Evolutionary conservation across 2,888 invertebrate genomes (phyloP).

Genomic region (Drosophila greeni): DNA sequence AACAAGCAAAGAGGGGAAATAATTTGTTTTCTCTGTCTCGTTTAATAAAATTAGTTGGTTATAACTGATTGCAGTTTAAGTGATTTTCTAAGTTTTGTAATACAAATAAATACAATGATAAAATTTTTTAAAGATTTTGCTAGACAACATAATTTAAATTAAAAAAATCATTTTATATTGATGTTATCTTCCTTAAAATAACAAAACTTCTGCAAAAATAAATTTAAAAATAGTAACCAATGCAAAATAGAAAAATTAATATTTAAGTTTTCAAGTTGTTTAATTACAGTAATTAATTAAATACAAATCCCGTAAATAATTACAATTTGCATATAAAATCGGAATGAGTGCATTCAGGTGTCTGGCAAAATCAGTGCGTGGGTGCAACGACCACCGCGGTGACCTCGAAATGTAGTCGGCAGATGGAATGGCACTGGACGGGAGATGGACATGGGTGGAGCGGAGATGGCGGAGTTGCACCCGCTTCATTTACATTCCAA

Average conservation of each 20-base stretch:
- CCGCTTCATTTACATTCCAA: slow-evolving; percentile 74
- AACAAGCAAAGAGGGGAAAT: too few relatives aligned
- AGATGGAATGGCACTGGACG: slow-evolving; percentile 21
- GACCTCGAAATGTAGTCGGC: slow-evolving; percentile 59
- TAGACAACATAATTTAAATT: not conserved
- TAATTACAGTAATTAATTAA: not conserved
- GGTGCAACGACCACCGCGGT: slow-evolving; percentile 62
- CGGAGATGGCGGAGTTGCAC: slow-evolving; percentile 43
- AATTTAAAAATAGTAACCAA: not conserved
- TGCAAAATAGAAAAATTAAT: accelerated
- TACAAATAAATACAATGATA: not conserved
- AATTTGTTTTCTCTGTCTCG: too few relatives aligned
- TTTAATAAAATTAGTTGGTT: too few relatives aligned
- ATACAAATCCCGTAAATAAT: slow-evolving; percentile 1
- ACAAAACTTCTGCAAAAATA: too few relatives aligned
- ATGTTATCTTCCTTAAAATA: too few relatives aligned
- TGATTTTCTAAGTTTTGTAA: not conserved
- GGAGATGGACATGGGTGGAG: slow-evolving; percentile 11
- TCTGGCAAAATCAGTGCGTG: slow-evolving; percentile 25
- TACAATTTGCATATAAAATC: slow-evolving; percentile 21
- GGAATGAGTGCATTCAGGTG: slow-evolving; percentile 18
- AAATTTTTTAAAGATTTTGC: not conserved
- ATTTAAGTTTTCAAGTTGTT: not conserved
- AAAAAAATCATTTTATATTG: too few relatives aligned
- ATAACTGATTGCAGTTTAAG: accelerated